Percentiles rank a stretch among this genome's conserved stretches.
Conservation (phyloP, 2,888 invertebrate genomes). For the Pyrrhia umbra region DNA sequence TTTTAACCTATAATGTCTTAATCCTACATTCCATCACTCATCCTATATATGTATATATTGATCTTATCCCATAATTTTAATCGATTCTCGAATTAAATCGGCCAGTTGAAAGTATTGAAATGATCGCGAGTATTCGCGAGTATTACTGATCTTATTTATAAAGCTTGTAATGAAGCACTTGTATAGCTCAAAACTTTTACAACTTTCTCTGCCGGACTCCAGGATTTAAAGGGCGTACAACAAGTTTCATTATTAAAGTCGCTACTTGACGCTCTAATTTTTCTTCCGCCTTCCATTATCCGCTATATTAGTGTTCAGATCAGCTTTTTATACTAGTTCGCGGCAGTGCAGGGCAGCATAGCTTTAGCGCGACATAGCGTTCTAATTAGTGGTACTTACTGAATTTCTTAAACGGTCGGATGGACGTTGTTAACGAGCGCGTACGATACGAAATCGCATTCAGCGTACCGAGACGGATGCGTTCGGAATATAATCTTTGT, state of each 20-base stretch:
- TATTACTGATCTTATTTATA: conserved; percentile 24
- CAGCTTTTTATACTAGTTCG: conserved; percentile 46
- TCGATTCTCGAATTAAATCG: neutral
- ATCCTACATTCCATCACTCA: neutral
- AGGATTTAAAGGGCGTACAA: conserved; percentile 65
- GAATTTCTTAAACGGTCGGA: conserved; percentile 59
- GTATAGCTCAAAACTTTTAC: conserved; percentile 47
- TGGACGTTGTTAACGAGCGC: conserved; percentile 71
- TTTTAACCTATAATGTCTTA: no score
- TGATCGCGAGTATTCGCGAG: conserved; percentile 17
- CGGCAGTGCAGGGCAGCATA: conserved; percentile 50
- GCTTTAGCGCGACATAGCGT: conserved; percentile 38
- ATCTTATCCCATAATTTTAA: neutral
- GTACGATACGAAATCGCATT: conserved; percentile 73
- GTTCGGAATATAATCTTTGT: conserved; percentile 79
- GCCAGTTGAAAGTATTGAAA: conserved; percentile 3
- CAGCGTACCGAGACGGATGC: conserved; percentile 77
- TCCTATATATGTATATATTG: neutral
- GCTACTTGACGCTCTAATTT: conserved; percentile 68
- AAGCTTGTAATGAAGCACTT: conserved; percentile 34
- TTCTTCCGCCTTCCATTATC: conserved; percentile 47
- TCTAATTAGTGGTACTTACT: conserved; percentile 57
- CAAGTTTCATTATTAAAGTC: conserved; percentile 54
- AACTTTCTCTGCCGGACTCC: conserved; percentile 58
- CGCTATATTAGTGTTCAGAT: conserved; percentile 31